Percentiles rank a stretch among this genome's conserved stretches.
These are phyloP conservation scores for Ondatra zibethicus DNA, from an alignment of 2,113 vertebrate species.

Conservation along the genomic window DNA sequence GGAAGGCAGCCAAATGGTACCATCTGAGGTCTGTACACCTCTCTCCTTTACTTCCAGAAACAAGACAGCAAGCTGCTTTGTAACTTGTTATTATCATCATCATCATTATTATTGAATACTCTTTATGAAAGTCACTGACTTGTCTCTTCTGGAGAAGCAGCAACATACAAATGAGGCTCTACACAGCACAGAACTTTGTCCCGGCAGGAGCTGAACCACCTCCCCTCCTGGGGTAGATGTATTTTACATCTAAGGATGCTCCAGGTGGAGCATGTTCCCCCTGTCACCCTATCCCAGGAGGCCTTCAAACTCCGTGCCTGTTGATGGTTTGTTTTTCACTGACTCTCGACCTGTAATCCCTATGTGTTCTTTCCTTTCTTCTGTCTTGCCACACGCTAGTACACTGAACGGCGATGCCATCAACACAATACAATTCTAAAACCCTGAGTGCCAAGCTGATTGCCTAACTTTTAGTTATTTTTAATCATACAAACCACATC, in stretches of 20 bases:
- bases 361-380: background rate
- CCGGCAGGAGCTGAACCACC: background rate
- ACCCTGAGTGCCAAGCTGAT: background rate
- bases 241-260: background rate
- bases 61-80: background rate
- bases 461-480: conserved; percentile 33
- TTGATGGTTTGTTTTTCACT: background rate
- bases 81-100: background rate
- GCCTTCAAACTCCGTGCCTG: background rate
- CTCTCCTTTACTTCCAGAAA: background rate
- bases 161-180: background rate
- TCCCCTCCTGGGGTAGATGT: background rate
- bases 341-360: background rate
- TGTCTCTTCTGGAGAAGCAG: conserved; percentile 8
- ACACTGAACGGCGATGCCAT: background rate
- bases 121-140: background rate
- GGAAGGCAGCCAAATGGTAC: background rate
- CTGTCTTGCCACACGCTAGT: background rate
- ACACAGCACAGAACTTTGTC: background rate
- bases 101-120: too few relatives aligned
- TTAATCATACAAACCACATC: background rate
- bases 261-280: too few relatives aligned
- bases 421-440: background rate
- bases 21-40: background rate
- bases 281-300: background rate